Percentiles rank a stretch among this genome's conserved stretches.
These are phyloP conservation scores for Neodontobutis hainanensis DNA, from an alignment of 2,113 vertebrate genomes.

Conservation along the genomic window DNA sequence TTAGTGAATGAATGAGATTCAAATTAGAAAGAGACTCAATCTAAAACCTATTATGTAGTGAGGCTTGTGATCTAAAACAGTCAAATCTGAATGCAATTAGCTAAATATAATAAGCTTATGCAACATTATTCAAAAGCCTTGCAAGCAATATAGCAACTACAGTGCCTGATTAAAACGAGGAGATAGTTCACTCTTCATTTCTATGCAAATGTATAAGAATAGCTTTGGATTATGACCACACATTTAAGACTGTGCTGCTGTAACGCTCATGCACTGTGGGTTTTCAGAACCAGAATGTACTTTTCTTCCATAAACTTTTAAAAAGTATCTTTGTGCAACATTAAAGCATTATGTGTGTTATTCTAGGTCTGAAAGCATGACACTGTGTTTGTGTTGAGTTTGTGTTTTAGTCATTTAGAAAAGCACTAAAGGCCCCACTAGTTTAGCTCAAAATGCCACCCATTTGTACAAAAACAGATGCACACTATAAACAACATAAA, in stretches of 20 bases:
- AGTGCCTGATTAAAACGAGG: slow-evolving; percentile 47
- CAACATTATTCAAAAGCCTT: slow-evolving; percentile 11
- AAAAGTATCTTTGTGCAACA: slow-evolving; percentile 29
- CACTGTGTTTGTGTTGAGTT: background rate
- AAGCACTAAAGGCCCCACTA: too few relatives aligned
- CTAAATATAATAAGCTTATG: slow-evolving; percentile 21
- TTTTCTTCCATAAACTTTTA: slow-evolving; percentile 30
- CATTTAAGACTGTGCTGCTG: slow-evolving; percentile 26
- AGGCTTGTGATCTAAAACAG: slow-evolving; percentile 12
- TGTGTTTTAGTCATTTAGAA: background rate
- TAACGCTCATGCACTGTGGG: background rate
- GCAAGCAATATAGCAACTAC: slow-evolving; percentile 29
- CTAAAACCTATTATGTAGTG: background rate
- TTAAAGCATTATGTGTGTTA: slow-evolving; percentile 5
- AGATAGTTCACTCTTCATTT: slow-evolving; percentile 23
- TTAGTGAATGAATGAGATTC: background rate
- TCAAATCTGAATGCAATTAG: slow-evolving; percentile 20
- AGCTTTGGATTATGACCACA: slow-evolving; percentile 35
- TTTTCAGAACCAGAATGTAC: background rate
- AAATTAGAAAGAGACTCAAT: slow-evolving; percentile 4
- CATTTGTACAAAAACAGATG: too few relatives aligned
- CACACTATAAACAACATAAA: too few relatives aligned
- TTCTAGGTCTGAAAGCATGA: too few relatives aligned
- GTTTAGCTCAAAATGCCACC: too few relatives aligned
- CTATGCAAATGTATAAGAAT: slow-evolving; percentile 67